These are phyloP conservation scores for Leucoma salicis DNA, from an alignment of 2,888 invertebrate species.

Conservation along the genomic window DNA sequence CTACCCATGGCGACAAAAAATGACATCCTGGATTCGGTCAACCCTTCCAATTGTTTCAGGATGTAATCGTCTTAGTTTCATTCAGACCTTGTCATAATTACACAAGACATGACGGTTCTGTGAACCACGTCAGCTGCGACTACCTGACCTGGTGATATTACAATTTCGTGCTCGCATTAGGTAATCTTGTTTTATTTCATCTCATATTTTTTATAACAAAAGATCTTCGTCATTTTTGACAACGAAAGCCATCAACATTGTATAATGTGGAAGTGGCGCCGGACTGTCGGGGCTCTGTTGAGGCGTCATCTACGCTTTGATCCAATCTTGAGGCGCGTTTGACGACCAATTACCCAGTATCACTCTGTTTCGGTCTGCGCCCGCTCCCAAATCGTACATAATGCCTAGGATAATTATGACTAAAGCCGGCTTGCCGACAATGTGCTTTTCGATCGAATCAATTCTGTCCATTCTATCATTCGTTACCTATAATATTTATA, in stretches of 20 bases:
- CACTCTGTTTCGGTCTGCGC: conserved; percentile 71
- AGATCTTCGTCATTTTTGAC: conserved; percentile 82
- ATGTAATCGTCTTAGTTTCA: background rate
- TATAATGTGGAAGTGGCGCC: conserved; percentile 77
- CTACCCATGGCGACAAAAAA: too few relatives aligned
- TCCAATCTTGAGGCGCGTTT: conserved; percentile 66
- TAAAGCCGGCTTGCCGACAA: conserved; percentile 47
- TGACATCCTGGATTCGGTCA: too few relatives aligned
- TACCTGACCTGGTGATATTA: conserved; percentile 67
- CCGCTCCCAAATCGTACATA: conserved; percentile 78
- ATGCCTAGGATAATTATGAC: conserved; percentile 80
- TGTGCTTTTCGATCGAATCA: conserved; percentile 10
- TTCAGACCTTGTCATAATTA: conserved; percentile 16
- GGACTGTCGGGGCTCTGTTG: conserved; percentile 56
- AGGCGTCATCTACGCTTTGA: conserved; percentile 69
- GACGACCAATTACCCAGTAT: conserved; percentile 80
- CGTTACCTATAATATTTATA: conserved; percentile 56
- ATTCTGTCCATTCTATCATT: conserved; percentile 43
- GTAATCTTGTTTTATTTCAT: conserved; percentile 73
- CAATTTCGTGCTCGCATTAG: conserved; percentile 72
- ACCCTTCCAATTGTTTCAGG: conserved; percentile 1
- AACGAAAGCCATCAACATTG: conserved; percentile 81
- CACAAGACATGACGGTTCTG: conserved; percentile 23
- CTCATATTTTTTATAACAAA: conserved; percentile 73
- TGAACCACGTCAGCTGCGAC: conserved; percentile 35